Conservation (phyloP, 2,113 vertebrate species). For the Perca flavescens region DNA sequence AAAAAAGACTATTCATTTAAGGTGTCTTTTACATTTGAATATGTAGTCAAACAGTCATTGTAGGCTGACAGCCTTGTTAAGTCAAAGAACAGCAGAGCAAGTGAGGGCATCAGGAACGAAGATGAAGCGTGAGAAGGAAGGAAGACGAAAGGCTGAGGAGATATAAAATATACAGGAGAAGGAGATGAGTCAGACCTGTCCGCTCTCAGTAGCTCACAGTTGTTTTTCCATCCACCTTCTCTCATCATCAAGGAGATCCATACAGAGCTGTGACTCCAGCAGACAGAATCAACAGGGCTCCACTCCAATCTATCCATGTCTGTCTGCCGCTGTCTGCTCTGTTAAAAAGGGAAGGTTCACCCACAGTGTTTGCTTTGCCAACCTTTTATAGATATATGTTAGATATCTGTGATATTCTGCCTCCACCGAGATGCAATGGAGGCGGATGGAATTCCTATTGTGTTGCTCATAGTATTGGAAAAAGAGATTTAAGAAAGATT, state of each 20-base stretch:
- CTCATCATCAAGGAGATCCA: constrained; percentile 44
- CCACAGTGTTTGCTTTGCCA: background rate
- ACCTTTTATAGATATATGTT: background rate
- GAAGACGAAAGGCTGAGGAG: constrained; percentile 14
- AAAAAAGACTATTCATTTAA: no score
- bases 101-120: constrained; percentile 2
- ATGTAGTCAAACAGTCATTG: background rate
- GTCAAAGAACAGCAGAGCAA: background rate
- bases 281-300: constrained; percentile 22
- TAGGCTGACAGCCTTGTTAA: background rate
- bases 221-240: constrained; percentile 23
- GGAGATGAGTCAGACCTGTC: constrained; percentile 40
- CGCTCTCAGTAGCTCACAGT: constrained; percentile 28
- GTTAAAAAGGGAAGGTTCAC: background rate
- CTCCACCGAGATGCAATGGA: background rate
- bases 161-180: constrained; percentile 23
- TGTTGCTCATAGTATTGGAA: background rate
- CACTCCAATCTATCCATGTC: constrained; percentile 4
- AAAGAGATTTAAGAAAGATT: no score
- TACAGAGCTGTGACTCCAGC: constrained; percentile 15
- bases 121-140: background rate
- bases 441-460: background rate
- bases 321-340: constrained; percentile 4
- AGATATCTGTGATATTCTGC: background rate
- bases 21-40: no score